Conservation (phyloP, 2,113 vertebrate genomes). For the Chroicocephalus ridibundus region DNA sequence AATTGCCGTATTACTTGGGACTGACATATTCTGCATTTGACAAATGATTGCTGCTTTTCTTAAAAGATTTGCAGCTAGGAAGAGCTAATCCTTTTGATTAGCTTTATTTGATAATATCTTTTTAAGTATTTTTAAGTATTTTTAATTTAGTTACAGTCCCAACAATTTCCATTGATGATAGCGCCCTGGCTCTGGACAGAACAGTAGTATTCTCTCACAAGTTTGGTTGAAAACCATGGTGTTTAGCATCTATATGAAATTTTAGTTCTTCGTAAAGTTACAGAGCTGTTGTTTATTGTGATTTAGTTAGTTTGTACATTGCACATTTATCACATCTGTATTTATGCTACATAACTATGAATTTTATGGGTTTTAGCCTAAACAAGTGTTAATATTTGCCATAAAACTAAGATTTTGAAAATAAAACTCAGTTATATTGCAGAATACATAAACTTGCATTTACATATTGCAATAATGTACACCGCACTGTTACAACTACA, state of each 20-base stretch:
- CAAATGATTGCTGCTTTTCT: not conserved
- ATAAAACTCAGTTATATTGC: not conserved
- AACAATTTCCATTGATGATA: not conserved
- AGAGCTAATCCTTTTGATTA: not conserved
- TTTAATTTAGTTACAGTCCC: not conserved
- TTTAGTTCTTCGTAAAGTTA: constrained; percentile 23
- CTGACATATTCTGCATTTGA: not conserved
- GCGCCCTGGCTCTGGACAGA: not conserved
- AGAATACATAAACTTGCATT: not conserved
- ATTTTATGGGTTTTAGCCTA: not conserved
- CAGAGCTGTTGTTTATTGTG: not conserved
- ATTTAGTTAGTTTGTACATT: not conserved
- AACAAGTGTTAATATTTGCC: constrained; percentile 10
- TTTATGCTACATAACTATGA: not conserved
- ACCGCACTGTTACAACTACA: not conserved
- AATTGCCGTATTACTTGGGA: not conserved
- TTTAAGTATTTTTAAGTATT: not conserved
- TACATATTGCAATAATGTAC: not conserved
- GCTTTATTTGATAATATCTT: not conserved
- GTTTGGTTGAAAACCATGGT: not conserved
- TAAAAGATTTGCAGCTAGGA: not conserved
- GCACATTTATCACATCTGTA: not conserved
- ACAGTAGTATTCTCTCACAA: not conserved
- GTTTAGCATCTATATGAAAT: not conserved
- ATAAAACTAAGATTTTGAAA: constrained; percentile 13